Conservation (phyloP, 1,140 invertebrate genomes). For the Solenopsis invicta region DNA sequence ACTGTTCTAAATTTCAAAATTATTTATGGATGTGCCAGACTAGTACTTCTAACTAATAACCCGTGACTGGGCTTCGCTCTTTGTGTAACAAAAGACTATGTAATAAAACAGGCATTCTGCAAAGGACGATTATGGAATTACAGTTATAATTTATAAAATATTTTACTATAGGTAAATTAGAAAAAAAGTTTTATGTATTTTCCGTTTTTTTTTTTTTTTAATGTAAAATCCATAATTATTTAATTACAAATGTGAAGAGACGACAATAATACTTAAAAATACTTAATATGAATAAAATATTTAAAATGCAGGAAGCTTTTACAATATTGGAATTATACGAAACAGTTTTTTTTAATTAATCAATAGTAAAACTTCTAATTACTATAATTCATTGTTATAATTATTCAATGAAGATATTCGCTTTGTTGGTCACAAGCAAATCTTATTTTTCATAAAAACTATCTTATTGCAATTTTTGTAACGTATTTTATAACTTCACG, state of each 20-base stretch:
- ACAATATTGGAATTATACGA: neutral
- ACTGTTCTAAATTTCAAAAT: conserved; percentile 15
- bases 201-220: no score
- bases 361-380: neutral
- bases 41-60: neutral
- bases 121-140: neutral
- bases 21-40: conserved; percentile 17
- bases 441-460: neutral
- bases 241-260: no score
- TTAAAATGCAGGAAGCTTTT: no score
- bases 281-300: no score
- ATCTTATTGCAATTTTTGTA: neutral
- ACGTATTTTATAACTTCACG: neutral
- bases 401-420: neutral
- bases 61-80: neutral
- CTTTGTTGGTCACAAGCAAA: neutral
- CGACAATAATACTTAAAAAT: no score
- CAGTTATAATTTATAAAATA: no score
- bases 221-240: no score
- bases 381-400: neutral
- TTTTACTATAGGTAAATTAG: no score
- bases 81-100: neutral
- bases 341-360: neutral
- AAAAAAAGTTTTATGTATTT: no score
- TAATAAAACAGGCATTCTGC: neutral